Conservation (phyloP, 2,113 vertebrate genomes). For the Coptodon bakossiorum region DNA sequence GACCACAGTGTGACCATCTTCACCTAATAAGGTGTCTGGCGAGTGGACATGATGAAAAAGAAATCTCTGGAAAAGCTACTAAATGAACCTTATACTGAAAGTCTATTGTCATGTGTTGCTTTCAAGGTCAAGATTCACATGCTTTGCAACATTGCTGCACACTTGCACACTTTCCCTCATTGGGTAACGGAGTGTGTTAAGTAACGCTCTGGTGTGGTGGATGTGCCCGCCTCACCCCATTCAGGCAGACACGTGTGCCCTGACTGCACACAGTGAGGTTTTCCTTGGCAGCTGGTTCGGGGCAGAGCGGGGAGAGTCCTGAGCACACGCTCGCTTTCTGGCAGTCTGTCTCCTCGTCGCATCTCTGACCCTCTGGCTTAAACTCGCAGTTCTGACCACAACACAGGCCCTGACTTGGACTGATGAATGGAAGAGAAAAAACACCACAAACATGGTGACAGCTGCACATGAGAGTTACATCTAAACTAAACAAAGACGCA, state of each 20-base stretch:
- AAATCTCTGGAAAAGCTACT: background rate
- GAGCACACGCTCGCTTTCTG: slow-evolving; percentile 59
- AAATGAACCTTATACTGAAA: background rate
- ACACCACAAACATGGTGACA: background rate
- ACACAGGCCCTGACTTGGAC: slow-evolving; percentile 78
- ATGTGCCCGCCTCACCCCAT: slow-evolving; percentile 66
- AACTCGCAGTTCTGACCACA: slow-evolving; percentile 65
- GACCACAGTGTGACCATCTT: background rate
- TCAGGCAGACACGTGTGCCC: slow-evolving; percentile 70
- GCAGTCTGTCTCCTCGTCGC: slow-evolving; percentile 73
- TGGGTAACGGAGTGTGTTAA: background rate
- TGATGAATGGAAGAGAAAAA: background rate
- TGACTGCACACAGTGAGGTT: slow-evolving; percentile 72
- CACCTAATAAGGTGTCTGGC: rapidly evolving
- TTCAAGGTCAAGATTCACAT: background rate
- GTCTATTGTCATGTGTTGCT: background rate
- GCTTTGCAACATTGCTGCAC: background rate
- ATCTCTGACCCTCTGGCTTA: slow-evolving; percentile 40
- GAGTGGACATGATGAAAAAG: background rate
- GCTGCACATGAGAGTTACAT: background rate
- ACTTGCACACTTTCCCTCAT: background rate
- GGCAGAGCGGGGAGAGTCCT: slow-evolving; percentile 63
- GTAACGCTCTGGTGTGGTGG: background rate
- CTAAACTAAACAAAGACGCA: background rate
- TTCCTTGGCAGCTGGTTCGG: slow-evolving; percentile 59